phyloP scores from a whole-genome alignment of 2,888 invertebrate genomes.

The Baccha elongata region DNA sequence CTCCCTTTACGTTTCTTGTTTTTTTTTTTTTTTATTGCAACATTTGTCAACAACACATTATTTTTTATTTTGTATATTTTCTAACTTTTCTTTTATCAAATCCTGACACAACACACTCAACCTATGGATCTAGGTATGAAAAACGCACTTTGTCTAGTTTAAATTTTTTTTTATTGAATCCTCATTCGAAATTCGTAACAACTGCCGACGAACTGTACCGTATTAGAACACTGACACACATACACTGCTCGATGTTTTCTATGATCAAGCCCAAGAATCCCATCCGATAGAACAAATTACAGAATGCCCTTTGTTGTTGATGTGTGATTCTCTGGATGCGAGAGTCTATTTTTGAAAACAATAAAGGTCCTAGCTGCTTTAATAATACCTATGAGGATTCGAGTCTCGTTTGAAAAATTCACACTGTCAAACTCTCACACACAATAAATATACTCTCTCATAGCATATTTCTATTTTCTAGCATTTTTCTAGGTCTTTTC shows the following conservation, averaged over 20 bases:
- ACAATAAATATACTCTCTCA: background rate
- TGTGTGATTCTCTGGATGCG: constrained; percentile 35
- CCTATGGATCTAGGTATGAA: constrained; percentile 15
- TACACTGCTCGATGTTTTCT: constrained; percentile 48
- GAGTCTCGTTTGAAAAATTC: constrained; percentile 40
- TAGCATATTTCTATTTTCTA: constrained; percentile 52
- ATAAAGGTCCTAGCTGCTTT: constrained; percentile 58
- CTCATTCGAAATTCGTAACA: constrained; percentile 28
- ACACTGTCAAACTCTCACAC: no score
- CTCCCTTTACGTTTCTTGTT: background rate
- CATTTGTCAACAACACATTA: constrained; percentile 64
- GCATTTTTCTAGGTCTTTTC: constrained; percentile 56
- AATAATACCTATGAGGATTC: constrained; percentile 15
- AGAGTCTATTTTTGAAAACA: constrained; percentile 37
- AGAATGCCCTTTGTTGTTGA: constrained; percentile 24
- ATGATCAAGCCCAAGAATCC: constrained; percentile 54
- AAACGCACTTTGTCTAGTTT: constrained; percentile 50
- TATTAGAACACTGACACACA: constrained; percentile 67
- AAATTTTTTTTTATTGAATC: no score
- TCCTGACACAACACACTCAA: constrained; percentile 1
- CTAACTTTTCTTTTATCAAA: constrained; percentile 12
- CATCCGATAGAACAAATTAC: constrained; percentile 33
- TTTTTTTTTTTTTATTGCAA: constrained; percentile 19
- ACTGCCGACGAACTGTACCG: constrained; percentile 57
- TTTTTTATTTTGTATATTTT: constrained; percentile 38